phyloP scores from a whole-genome alignment of 2,888 invertebrate genomes.

The Apodemia zela region DNA sequence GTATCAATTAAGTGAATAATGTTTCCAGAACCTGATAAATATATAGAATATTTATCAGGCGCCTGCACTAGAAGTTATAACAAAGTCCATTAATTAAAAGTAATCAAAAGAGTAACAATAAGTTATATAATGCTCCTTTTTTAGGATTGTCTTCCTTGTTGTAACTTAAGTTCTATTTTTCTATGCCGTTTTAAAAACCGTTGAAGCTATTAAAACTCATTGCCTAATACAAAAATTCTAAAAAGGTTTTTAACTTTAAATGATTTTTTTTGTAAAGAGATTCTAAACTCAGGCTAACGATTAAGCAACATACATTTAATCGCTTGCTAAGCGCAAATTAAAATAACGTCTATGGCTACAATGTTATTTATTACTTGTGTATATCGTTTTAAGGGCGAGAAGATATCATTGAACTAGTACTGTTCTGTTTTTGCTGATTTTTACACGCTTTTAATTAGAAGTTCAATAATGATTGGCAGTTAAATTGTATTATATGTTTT shows the following conservation, averaged over 20 bases:
- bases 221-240: not conserved
- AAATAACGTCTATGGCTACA: constrained; percentile 46
- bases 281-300: constrained; percentile 51
- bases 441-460: not conserved
- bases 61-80: no score
- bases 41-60: no score
- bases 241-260: not conserved
- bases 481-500: no score
- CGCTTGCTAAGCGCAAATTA: constrained; percentile 52
- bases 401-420: constrained; percentile 44
- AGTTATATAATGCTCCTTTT: not conserved
- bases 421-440: constrained; percentile 44
- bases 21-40: no score
- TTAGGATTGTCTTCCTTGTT: not conserved
- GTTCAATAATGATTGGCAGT: no score
- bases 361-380: constrained; percentile 42
- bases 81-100: no score
- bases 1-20: no score
- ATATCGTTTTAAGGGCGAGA: constrained; percentile 45
- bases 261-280: constrained; percentile 37
- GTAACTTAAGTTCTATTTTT: not conserved
- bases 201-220: not conserved
- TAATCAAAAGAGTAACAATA: not conserved
- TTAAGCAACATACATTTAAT: constrained; percentile 42
- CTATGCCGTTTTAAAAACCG: not conserved